Evolutionary conservation across 2,113 vertebrate species (phyloP).

Genomic region (Todiramphus saurophagus): DNA sequence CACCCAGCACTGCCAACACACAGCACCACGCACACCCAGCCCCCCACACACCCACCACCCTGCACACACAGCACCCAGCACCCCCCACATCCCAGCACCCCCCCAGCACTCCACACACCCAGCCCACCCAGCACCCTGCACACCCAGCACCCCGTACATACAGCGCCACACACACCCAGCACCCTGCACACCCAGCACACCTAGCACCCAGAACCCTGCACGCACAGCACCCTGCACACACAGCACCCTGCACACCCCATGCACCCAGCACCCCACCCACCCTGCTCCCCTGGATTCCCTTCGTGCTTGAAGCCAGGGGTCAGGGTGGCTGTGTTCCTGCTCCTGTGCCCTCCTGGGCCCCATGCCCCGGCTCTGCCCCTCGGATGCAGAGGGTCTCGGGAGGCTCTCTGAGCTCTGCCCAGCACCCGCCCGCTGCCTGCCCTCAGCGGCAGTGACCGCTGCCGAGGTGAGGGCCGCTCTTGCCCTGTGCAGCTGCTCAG

Average conservation of each 20-base stretch:
- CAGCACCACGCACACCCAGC: background rate
- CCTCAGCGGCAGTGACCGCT: background rate
- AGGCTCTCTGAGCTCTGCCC: background rate
- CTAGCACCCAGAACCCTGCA: accelerated
- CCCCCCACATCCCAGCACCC: background rate
- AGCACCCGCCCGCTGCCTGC: too few species aligned
- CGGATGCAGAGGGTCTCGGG: background rate
- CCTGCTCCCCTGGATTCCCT: background rate
- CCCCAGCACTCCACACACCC: too few species aligned
- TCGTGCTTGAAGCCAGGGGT: accelerated
- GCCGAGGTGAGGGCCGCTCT: background rate
- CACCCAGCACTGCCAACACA: too few species aligned
- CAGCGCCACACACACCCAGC: accelerated
- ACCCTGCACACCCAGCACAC: background rate
- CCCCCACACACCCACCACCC: background rate
- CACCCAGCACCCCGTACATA: background rate
- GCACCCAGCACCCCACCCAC: background rate
- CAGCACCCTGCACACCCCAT: accelerated
- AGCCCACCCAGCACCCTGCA: too few species aligned
- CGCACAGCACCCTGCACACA: too few species aligned
- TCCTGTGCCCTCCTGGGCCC: background rate
- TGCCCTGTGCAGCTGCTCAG: accelerated
- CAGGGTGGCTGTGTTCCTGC: accelerated
- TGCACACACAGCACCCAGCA: accelerated
- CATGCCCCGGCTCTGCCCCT: accelerated